Conservation (phyloP, 2,888 invertebrate species). For the Lapara coniferarum region DNA sequence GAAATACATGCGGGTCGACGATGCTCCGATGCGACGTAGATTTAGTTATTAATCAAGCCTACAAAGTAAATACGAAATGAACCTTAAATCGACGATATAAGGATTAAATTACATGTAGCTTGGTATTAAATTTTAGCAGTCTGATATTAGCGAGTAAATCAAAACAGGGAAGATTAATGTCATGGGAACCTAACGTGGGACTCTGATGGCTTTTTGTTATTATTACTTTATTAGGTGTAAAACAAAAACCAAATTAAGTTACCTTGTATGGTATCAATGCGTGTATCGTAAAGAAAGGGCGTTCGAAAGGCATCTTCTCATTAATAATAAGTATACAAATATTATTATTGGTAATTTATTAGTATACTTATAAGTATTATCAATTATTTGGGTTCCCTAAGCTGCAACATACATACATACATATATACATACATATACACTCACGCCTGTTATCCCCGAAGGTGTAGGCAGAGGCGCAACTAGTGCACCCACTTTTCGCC, state of each 20-base stretch:
- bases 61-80: conserved; percentile 34
- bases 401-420: too few relatives aligned
- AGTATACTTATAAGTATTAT: too few relatives aligned
- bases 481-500: too few relatives aligned
- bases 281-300: background rate
- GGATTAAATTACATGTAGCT: conserved; percentile 33
- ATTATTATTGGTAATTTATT: too few relatives aligned
- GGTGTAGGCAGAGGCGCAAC: too few relatives aligned
- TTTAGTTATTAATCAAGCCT: conserved; percentile 50
- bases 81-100: conserved; percentile 34
- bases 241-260: conserved; percentile 25
- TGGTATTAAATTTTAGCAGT: conserved; percentile 57
- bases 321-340: too few relatives aligned
- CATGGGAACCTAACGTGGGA: conserved; percentile 72
- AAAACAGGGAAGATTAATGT: conserved; percentile 75
- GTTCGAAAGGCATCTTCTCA: background rate
- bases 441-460: too few relatives aligned
- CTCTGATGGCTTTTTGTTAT: conserved; percentile 47
- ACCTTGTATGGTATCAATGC: background rate
- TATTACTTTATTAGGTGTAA: conserved; percentile 30
- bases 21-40: conserved; percentile 39
- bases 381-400: too few relatives aligned
- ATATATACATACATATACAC: too few relatives aligned
- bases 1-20: conserved; percentile 70
- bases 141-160: conserved; percentile 69